A percentile compares a stretch with the other conserved stretches of the same genome.
Conservation (phyloP, 2,797 vertebrate genomes). For the Falco biarmicus region DNA sequence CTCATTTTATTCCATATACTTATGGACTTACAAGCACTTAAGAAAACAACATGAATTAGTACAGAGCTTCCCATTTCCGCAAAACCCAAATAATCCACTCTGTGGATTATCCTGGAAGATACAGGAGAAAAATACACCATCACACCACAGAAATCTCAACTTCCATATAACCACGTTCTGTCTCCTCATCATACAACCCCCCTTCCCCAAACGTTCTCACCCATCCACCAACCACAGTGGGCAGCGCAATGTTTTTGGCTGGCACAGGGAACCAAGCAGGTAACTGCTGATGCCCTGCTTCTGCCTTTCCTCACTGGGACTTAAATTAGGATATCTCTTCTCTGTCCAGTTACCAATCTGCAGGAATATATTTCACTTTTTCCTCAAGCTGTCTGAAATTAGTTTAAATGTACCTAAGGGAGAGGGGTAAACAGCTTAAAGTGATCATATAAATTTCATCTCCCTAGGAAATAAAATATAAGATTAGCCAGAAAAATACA, state of each 20-base stretch:
- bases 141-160: background rate
- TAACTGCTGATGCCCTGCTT: background rate
- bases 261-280: background rate
- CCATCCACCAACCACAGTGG: background rate
- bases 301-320: background rate
- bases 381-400: background rate
- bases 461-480: background rate
- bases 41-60: background rate
- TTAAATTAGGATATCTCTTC: background rate
- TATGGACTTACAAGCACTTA: background rate
- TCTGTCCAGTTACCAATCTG: background rate
- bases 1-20: background rate
- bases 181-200: background rate
- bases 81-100: background rate
- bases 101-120: background rate
- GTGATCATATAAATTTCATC: background rate
- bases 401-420: background rate
- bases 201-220: background rate
- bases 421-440: background rate
- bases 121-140: background rate
- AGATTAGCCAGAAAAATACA: background rate
- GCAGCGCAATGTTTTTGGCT: background rate
- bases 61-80: background rate
- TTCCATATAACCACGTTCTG: background rate
- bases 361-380: background rate